Evolutionary conservation across 2,113 vertebrate species (phyloP).

Genomic region (Alligator mississippiensis): DNA sequence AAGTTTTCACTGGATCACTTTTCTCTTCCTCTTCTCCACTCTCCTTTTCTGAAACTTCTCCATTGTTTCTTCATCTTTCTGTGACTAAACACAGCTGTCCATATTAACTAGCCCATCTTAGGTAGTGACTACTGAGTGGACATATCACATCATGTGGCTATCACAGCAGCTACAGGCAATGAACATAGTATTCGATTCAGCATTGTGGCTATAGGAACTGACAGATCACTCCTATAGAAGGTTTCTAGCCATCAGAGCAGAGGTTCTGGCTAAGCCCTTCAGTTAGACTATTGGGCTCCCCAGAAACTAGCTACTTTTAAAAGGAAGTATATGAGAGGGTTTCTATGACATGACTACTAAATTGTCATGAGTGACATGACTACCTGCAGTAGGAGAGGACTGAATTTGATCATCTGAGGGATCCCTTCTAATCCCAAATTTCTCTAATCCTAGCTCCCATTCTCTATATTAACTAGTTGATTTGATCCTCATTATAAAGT

Average conservation of each 20-base stretch:
- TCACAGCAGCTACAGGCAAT: fast-evolving
- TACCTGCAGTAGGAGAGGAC: no score
- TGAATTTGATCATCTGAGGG: no score
- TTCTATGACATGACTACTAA: no score
- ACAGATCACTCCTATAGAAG: not conserved
- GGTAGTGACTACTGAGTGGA: not conserved
- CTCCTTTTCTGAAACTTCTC: not conserved
- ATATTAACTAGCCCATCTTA: not conserved
- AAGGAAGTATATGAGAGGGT: no score
- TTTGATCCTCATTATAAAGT: no score
- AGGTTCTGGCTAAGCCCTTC: no score
- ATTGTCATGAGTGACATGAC: no score
- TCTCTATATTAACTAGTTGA: no score
- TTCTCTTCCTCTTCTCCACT: not conserved
- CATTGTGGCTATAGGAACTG: not conserved
- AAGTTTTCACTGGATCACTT: not conserved
- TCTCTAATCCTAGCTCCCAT: no score
- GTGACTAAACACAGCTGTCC: not conserved
- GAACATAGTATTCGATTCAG: not conserved
- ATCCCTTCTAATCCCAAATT: no score
- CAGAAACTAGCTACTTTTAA: no score
- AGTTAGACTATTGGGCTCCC: no score
- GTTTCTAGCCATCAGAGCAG: not conserved
- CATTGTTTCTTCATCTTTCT: not conserved
- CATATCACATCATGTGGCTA: not conserved